Percentiles rank a stretch among this genome's conserved stretches.
Evolutionary conservation across 2,888 invertebrate genomes (phyloP).

Genomic region (Galerucella nymphaeae): DNA sequence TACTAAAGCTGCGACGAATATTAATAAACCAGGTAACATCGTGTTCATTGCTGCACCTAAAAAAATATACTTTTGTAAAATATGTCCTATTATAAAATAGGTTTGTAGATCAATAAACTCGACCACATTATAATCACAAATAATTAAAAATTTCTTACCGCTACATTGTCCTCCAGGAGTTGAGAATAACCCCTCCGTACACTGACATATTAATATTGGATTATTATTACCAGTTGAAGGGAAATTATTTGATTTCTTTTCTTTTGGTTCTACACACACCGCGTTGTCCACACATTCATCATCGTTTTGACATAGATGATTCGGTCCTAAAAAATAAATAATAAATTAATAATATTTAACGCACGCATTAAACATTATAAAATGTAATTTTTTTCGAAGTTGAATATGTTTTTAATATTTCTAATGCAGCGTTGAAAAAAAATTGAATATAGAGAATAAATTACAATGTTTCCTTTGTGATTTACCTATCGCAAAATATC

Average conservation of each 20-base stretch:
- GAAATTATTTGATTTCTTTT: constrained; percentile 41
- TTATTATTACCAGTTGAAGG: constrained; percentile 38
- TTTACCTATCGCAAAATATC: no score
- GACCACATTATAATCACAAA: background rate
- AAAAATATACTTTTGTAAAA: no score
- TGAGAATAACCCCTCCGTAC: constrained; percentile 51
- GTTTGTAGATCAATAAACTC: no score
- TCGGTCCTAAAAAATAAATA: constrained; percentile 54
- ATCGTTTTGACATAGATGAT: constrained; percentile 58
- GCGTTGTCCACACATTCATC: constrained; percentile 61
- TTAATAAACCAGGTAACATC: constrained; percentile 47
- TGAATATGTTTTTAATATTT: no score
- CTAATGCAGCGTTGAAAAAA: no score
- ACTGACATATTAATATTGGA: constrained; percentile 48
- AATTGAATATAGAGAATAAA: no score
- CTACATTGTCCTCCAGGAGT: constrained; percentile 40
- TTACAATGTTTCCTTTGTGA: no score
- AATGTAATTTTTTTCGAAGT: no score
- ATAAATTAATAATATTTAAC: background rate
- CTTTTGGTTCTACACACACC: constrained; percentile 54
- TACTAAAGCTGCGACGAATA: constrained; percentile 45
- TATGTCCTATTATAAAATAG: background rate
- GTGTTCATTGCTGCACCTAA: constrained; percentile 47
- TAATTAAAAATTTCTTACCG: constrained; percentile 34
- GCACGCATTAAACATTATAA: no score